phyloP scores from a whole-genome alignment of 1,140 invertebrate species.

The Galleria mellonella region DNA sequence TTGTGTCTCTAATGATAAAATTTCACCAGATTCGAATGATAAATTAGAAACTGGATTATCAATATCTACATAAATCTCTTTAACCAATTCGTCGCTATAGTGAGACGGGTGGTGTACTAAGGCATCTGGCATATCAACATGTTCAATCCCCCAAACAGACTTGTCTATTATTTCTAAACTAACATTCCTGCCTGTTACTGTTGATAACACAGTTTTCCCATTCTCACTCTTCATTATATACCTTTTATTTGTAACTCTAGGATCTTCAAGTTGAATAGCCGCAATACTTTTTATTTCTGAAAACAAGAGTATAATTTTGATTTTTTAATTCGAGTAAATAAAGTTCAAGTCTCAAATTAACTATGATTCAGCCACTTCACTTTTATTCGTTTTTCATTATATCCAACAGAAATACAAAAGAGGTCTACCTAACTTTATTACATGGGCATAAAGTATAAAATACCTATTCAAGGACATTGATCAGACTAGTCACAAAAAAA shows the following conservation, averaged over 20 bases:
- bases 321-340: too few species aligned
- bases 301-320: constrained; percentile 15
- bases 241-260: constrained; percentile 40
- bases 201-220: constrained; percentile 23
- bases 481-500: too few species aligned
- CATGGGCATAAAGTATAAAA: too few species aligned
- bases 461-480: too few species aligned
- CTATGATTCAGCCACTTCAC: too few species aligned
- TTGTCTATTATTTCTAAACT: constrained; percentile 31
- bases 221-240: constrained; percentile 30
- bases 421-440: too few species aligned
- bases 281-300: constrained; percentile 45
- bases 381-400: too few species aligned
- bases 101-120: constrained; percentile 19
- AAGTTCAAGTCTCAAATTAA: constrained; percentile 4
- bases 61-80: constrained; percentile 31
- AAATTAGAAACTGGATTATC: constrained; percentile 22
- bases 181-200: constrained; percentile 25
- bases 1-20: constrained; percentile 2
- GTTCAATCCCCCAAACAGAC: constrained; percentile 23
- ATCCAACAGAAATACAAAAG: too few species aligned
- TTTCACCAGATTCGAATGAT: constrained; percentile 26
- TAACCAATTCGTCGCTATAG: constrained; percentile 17
- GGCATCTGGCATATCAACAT: constrained; percentile 25
- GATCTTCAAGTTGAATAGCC: constrained; percentile 34